Base-by-base conservation (phyloP, 2,797 vertebrate species). In the Schizopygopsis malacanthus region DNA sequence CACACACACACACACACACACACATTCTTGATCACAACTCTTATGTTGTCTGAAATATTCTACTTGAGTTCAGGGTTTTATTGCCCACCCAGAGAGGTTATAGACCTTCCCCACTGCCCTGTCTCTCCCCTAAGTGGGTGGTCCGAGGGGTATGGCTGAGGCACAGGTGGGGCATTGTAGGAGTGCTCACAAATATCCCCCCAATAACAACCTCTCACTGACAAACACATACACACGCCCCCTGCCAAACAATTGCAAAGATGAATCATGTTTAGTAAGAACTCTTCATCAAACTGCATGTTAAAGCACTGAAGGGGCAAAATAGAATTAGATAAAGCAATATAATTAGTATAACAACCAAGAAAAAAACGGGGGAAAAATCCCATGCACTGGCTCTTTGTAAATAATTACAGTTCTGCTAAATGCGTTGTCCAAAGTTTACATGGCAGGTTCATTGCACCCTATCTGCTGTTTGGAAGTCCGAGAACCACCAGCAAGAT, bases 341-440 rank as follows among this genome's bases (percentile, higher is more conserved):
- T 69, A 84, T 81, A 85, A 89, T 86, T 81, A 73, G 59, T 78
- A 76, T 87, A 86, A 33, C 86, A 87, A 89, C 87, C 85, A 89
- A 87, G 88, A 87, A 84, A 72, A 92, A 18, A 33, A 65, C 2
- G 93, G 94, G 95, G 94, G 95, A 95, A 95, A 90, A 94, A 96
- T 97, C 96, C 97, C 96, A 97, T 97, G 96, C 96, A 94, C 96
- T 95, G 95, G 95, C 96, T 67, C 93, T 97, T 97, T 97, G 96
- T 99, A 99, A 99, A 99, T 99, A 99, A 98, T 99, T 98, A 98
- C 93, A 98, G 97, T 99, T 98, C 96, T 96, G 97, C 96, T 96
- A 97, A 97, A 97, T 96, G 96, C 97, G 96, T 98, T 98, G 96
- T 97, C 97, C 97, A 99, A 98, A 98, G 97, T 99, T 99, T 99